phyloP scores from a whole-genome alignment of 2,797 vertebrate species.

The Chaenodraco wilsoni region DNA sequence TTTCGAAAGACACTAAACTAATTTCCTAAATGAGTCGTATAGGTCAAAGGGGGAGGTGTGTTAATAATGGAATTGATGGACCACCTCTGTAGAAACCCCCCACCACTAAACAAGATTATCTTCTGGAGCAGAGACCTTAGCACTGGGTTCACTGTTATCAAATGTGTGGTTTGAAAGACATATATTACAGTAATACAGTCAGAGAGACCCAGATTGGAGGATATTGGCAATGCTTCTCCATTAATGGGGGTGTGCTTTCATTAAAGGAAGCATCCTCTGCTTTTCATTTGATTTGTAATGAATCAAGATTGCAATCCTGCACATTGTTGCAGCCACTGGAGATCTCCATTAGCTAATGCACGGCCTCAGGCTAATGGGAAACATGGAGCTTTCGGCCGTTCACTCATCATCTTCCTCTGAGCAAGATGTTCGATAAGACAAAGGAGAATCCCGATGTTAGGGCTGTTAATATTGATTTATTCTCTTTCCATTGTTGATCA shows the following conservation, averaged over 20 bases:
- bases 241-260: conserved; percentile 33
- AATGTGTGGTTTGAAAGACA: conserved; percentile 23
- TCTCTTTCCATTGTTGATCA: neutral
- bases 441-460: neutral
- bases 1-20: conserved; percentile 53
- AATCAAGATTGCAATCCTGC: conserved; percentile 65
- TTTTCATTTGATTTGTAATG: conserved; percentile 67
- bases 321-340: conserved; percentile 28
- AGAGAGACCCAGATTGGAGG: conserved; percentile 26
- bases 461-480: neutral
- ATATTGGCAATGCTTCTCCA: conserved; percentile 22
- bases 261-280: conserved; percentile 40
- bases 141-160: conserved; percentile 24
- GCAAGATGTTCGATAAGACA: conserved; percentile 16
- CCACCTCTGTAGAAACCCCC: conserved; percentile 46
- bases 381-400: conserved; percentile 21
- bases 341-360: conserved; percentile 71
- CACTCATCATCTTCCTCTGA: conserved; percentile 4
- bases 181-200: conserved; percentile 10
- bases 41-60: conserved; percentile 52
- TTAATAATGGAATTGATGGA: conserved; percentile 72
- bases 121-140: conserved; percentile 22
- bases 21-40: conserved; percentile 67
- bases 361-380: conserved; percentile 34
- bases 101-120: conserved; percentile 55